Evolutionary conservation across 1,140 invertebrate species (phyloP).

Genomic region (Nephotettix cincticeps): DNA sequence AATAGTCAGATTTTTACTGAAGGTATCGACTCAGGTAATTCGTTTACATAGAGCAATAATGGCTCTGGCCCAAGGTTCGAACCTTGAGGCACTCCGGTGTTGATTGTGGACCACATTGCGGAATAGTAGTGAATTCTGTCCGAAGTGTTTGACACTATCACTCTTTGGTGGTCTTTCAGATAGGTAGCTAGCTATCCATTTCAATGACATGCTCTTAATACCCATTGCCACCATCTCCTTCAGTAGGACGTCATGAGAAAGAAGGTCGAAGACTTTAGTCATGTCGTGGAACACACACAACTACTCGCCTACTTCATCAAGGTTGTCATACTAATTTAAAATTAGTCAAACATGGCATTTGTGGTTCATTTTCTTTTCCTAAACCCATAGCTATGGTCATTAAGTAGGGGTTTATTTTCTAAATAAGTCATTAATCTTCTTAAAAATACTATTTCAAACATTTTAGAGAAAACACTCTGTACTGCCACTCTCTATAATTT

Average conservation of each 20-base stretch:
- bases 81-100: background rate
- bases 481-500: background rate
- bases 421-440: background rate
- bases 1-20: background rate
- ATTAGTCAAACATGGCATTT: background rate
- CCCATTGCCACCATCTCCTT: background rate
- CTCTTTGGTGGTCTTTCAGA: background rate
- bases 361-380: background rate
- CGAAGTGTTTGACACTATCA: background rate
- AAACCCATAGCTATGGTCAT: background rate
- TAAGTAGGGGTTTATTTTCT: background rate
- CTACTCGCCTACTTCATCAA: background rate
- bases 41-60: background rate
- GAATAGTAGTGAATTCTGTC: background rate
- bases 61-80: background rate
- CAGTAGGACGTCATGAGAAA: background rate
- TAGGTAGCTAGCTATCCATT: background rate
- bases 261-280: background rate
- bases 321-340: background rate
- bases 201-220: background rate
- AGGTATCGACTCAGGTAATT: too few species aligned
- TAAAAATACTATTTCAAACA: background rate
- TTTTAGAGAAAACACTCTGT: background rate
- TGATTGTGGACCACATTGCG: background rate
- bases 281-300: background rate